Percentiles rank a stretch among this genome's conserved stretches.
These are phyloP conservation scores for Catharus minimus DNA, from an alignment of 2,113 vertebrate species.

Conservation along the genomic window DNA sequence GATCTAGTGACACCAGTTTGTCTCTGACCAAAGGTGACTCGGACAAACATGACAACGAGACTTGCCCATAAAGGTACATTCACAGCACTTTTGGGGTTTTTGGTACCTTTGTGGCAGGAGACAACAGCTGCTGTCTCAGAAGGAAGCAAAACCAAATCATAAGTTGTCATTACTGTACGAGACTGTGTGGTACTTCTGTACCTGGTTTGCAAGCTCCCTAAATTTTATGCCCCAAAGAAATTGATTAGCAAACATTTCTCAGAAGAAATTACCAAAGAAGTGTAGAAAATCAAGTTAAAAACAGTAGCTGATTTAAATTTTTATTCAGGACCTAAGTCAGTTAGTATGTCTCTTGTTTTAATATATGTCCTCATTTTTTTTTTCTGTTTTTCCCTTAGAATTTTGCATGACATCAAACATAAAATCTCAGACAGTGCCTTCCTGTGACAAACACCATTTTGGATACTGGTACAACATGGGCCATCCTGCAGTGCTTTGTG, in stretches of 20 bases:
- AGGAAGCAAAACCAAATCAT: not conserved
- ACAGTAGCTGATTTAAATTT: not conserved
- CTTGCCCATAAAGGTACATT: not conserved
- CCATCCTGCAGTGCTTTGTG: constrained; percentile 91
- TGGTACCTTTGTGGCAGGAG: not conserved
- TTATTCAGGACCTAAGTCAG: not conserved
- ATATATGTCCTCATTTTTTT: not conserved
- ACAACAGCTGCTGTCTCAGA: not conserved
- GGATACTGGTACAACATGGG: constrained; percentile 88
- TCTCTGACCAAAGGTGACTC: not conserved
- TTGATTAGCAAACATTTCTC: not conserved
- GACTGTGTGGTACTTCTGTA: not conserved
- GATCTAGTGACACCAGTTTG: not conserved
- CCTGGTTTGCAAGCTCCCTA: not conserved
- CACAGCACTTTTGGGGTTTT: not conserved
- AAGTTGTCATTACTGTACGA: not conserved
- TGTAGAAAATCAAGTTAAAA: not conserved
- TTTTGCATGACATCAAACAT: constrained; percentile 95
- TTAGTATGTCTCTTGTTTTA: not conserved
- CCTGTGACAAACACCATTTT: constrained; percentile 90
- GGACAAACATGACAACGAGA: rapidly evolving
- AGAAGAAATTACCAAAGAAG: not conserved
- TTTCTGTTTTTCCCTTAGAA: constrained; percentile 72
- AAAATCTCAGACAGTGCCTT: constrained; percentile 88
- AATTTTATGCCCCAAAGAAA: not conserved